Evolutionary conservation across 2,888 invertebrate species (phyloP).

Genomic region (Chymomyza amoena): DNA sequence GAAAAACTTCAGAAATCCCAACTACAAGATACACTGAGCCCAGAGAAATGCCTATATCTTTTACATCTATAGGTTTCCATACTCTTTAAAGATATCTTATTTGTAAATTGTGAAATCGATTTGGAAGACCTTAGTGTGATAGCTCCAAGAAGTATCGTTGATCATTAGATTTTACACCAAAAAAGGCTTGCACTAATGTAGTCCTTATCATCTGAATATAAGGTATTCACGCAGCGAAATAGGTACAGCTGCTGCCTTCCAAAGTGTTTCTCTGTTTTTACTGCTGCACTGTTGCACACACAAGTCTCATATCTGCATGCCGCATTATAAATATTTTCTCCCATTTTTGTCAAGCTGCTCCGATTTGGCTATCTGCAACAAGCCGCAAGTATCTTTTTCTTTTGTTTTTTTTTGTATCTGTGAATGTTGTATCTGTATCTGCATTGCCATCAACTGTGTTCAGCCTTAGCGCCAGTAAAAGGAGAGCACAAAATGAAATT

Average conservation of each 20-base stretch:
- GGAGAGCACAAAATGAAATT: conserved; percentile 52
- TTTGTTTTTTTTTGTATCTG: conserved; percentile 6
- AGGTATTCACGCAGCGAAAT: conserved; percentile 20
- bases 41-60: too few species aligned
- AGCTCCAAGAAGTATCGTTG: too few species aligned
- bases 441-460: conserved; percentile 22
- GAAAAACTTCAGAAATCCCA: neutral
- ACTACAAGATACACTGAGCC: too few species aligned
- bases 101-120: too few species aligned
- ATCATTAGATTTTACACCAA: too few species aligned
- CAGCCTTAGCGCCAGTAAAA: conserved; percentile 37
- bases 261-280: conserved; percentile 27
- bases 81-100: too few species aligned
- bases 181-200: neutral
- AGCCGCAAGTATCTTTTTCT: neutral
- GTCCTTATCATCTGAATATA: conserved; percentile 24
- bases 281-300: conserved; percentile 1
- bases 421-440: conserved; percentile 5
- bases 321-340: conserved; percentile 48
- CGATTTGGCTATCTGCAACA: conserved; percentile 7
- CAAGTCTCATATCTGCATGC: conserved; percentile 20
- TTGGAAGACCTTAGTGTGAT: too few species aligned
- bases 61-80: too few species aligned
- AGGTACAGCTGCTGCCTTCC: conserved; percentile 2
- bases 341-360: conserved; percentile 28